Conservation (phyloP, 2,888 invertebrate species). For the Nomada lathburiana region DNA sequence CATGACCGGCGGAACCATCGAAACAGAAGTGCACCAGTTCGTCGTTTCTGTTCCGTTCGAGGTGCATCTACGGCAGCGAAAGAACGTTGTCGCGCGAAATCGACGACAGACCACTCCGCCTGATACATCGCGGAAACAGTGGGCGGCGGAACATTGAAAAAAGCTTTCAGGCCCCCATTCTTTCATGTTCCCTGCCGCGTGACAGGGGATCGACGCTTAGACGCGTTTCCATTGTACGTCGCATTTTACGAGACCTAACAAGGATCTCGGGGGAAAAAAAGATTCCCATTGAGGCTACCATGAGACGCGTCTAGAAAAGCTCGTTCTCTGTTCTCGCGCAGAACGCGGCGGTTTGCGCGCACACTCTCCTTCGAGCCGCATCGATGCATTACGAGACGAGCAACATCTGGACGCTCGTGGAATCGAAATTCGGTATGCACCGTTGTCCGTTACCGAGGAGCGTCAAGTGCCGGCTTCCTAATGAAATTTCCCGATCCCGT, state of each 20-base stretch:
- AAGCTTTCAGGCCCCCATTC: slow-evolving; percentile 53
- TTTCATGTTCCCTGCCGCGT: slow-evolving; percentile 35
- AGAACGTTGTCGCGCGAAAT: slow-evolving; percentile 22
- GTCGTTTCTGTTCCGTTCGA: background rate
- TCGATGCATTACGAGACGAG: too few species aligned
- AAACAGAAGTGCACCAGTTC: background rate
- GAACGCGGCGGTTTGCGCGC: too few species aligned
- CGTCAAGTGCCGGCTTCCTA: slow-evolving; percentile 5
- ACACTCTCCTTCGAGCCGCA: too few species aligned
- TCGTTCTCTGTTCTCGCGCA: too few species aligned
- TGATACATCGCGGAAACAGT: slow-evolving; percentile 39
- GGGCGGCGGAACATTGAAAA: slow-evolving; percentile 54
- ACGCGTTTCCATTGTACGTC: slow-evolving; percentile 23
- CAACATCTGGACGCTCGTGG: too few species aligned
- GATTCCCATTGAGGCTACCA: background rate
- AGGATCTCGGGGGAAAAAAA: background rate
- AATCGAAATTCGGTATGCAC: background rate
- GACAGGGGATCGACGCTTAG: slow-evolving; percentile 49
- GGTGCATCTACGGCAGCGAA: background rate
- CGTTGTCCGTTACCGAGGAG: background rate
- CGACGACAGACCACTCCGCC: slow-evolving; percentile 31
- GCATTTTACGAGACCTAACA: background rate
- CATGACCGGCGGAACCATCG: background rate
- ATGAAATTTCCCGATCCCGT: slow-evolving; percentile 18
- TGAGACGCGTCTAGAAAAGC: too few species aligned